These are phyloP conservation scores for Geophilus truncorum DNA, from an alignment of 2,888 invertebrate species.

Conservation along the genomic window DNA sequence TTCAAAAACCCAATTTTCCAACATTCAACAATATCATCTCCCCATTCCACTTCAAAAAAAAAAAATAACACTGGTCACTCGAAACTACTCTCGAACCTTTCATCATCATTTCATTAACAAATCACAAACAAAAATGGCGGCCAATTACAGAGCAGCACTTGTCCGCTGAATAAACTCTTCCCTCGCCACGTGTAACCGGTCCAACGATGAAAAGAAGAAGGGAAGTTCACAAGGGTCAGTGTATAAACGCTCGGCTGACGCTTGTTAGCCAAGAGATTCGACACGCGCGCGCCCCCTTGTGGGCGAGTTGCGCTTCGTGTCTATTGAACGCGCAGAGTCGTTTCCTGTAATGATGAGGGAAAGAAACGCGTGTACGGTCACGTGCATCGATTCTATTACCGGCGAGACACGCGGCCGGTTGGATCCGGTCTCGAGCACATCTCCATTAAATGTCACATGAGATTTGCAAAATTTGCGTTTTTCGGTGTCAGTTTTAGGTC, in stretches of 20 bases:
- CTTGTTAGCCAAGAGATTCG: not conserved
- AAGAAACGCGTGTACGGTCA: not conserved
- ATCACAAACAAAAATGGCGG: not conserved
- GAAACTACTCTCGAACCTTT: not conserved
- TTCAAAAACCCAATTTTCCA: too few species aligned
- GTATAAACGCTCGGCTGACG: constrained; percentile 10
- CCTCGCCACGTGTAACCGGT: not conserved
- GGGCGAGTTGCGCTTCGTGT: not conserved
- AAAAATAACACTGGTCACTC: not conserved
- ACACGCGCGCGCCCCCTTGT: not conserved
- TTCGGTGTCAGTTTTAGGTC: too few species aligned
- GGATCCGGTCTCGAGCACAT: not conserved
- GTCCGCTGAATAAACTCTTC: not conserved
- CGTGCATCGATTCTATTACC: not conserved
- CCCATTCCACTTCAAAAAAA: too few species aligned
- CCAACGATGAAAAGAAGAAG: not conserved
- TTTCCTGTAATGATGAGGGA: constrained; percentile 4
- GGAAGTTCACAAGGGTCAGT: not conserved
- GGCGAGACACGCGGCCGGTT: not conserved
- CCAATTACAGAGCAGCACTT: not conserved
- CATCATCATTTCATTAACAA: not conserved
- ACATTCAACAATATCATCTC: too few species aligned
- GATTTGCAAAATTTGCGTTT: not conserved
- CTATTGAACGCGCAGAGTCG: not conserved
- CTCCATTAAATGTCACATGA: not conserved